A percentile compares a stretch with the other conserved stretches of the same genome.
These are phyloP conservation scores for Calypte anna DNA, from an alignment of 2,113 vertebrate species.

Conservation along the genomic window DNA sequence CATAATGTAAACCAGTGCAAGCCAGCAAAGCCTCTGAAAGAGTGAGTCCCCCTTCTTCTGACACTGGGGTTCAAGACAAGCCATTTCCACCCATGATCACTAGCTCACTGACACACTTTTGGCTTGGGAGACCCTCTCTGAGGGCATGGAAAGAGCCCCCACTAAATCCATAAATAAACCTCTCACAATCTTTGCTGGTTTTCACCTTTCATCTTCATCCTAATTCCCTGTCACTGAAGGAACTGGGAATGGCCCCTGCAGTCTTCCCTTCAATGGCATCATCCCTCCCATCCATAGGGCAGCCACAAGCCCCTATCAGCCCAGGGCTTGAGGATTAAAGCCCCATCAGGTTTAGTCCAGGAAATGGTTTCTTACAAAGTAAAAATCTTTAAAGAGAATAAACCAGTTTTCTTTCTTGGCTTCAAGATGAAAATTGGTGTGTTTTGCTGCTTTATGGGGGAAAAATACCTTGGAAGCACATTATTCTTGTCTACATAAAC, in stretches of 20 bases:
- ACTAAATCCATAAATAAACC: background rate
- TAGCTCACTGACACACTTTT: background rate
- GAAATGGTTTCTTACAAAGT: background rate
- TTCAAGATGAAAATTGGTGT: background rate
- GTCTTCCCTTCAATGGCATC: background rate
- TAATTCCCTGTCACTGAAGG: background rate
- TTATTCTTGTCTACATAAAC: background rate
- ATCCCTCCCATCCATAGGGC: background rate
- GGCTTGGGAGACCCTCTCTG: background rate
- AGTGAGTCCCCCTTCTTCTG: background rate
- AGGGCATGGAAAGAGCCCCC: background rate
- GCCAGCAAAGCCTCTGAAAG: constrained; percentile 2
- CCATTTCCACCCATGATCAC: background rate
- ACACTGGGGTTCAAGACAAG: background rate
- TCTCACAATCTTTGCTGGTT: background rate
- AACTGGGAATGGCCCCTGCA: background rate
- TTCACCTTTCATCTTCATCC: background rate
- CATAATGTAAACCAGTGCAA: background rate
- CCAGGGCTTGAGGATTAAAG: background rate
- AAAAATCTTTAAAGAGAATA: background rate
- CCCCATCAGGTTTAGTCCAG: background rate
- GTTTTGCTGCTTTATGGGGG: constrained; percentile 3
- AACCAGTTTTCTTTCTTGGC: background rate
- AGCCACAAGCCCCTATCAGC: background rate
- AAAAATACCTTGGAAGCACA: constrained; percentile 24